Percentiles rank a stretch among this genome's conserved stretches.
phyloP scores from a whole-genome alignment of 1,140 invertebrate genomes.

The Euwallacea similis region DNA sequence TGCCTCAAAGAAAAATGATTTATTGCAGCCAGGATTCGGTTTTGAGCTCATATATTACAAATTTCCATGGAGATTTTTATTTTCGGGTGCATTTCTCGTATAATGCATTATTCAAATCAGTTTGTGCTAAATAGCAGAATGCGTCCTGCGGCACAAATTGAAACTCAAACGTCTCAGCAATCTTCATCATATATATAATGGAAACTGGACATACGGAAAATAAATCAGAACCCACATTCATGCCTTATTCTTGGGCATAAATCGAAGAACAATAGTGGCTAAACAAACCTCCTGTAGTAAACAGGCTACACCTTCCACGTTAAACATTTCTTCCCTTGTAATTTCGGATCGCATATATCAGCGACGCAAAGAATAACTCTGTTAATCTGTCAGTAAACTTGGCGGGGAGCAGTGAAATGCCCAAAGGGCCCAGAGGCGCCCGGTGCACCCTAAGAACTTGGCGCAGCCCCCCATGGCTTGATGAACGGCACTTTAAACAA shows the following conservation, averaged over 20 bases:
- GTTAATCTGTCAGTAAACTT: conserved; percentile 42
- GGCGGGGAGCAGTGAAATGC: conserved; percentile 16
- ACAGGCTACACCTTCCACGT: background rate
- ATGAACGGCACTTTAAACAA: conserved; percentile 30
- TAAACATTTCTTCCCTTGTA: conserved; percentile 1
- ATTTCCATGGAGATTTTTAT: conserved; percentile 16
- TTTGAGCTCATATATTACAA: conserved; percentile 20
- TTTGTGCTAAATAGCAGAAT: background rate
- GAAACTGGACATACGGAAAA: too few species aligned
- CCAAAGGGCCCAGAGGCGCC: conserved; percentile 11
- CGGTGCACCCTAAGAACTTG: conserved; percentile 24
- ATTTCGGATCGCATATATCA: conserved; percentile 31
- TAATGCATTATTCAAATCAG: conserved; percentile 13
- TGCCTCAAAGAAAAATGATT: conserved; percentile 14
- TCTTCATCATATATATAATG: too few species aligned
- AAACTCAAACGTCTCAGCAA: too few species aligned
- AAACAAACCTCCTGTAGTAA: too few species aligned
- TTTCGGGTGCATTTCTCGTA: conserved; percentile 7
- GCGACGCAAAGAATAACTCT: conserved; percentile 38
- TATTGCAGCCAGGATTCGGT: conserved; percentile 5
- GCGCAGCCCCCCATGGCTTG: conserved; percentile 22
- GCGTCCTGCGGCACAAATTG: too few species aligned
- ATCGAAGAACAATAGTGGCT: too few species aligned
- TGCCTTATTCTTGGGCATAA: too few species aligned
- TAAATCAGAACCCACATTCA: too few species aligned